These are phyloP conservation scores for Samia ricini DNA, from an alignment of 1,140 invertebrate species.

Conservation along the genomic window DNA sequence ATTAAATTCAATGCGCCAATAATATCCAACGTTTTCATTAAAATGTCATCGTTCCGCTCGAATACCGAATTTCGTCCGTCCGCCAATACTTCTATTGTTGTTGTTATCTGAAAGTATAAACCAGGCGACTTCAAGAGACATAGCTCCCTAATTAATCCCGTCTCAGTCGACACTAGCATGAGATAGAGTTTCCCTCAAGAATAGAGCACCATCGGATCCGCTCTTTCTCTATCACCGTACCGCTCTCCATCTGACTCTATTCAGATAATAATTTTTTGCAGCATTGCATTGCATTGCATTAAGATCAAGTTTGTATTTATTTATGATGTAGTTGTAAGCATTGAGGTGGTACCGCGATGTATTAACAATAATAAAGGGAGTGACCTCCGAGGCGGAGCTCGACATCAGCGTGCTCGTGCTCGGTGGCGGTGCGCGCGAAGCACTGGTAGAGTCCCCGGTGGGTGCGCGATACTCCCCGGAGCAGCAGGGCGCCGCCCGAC, in stretches of 20 bases:
- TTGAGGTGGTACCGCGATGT: too few species aligned
- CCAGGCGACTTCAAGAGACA: conserved; percentile 26
- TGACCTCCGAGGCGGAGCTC: conserved; percentile 86
- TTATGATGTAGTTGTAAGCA: too few species aligned
- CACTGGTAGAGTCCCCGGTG: conserved; percentile 92
- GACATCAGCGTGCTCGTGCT: conserved; percentile 83
- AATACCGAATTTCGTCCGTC: too few species aligned
- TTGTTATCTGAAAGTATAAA: conserved; percentile 14
- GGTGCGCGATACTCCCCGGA: conserved; percentile 81
- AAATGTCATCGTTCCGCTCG: too few species aligned
- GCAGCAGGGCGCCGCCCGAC: conserved; percentile 77
- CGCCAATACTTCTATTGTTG: conserved; percentile 6
- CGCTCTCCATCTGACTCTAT: neutral
- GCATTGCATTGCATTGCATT: too few species aligned
- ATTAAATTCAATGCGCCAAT: too few species aligned
- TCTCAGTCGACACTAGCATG: conserved; percentile 21
- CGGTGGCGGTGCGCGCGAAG: conserved; percentile 82
- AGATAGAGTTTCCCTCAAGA: conserved; percentile 18
- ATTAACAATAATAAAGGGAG: too few species aligned
- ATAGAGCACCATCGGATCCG: too few species aligned
- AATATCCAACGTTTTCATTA: too few species aligned
- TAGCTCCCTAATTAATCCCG: conserved; percentile 43
- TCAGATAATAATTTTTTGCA: conserved; percentile 18
- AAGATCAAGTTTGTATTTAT: too few species aligned
- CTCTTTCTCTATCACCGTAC: neutral